phyloP scores from a whole-genome alignment of 1,140 invertebrate genomes.

The Trachelipus rathkii region DNA sequence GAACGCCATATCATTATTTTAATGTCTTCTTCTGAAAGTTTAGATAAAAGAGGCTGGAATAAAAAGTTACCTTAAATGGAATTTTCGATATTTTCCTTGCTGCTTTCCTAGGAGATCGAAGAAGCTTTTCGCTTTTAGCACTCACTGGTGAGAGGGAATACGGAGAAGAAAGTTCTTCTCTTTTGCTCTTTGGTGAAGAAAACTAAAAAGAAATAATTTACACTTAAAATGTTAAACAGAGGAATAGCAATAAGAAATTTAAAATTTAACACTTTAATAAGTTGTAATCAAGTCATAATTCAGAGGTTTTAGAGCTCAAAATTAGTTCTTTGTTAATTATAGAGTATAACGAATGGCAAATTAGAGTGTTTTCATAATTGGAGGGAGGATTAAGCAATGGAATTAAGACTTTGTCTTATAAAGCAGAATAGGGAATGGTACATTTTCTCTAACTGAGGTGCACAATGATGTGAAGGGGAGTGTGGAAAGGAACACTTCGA shows the following conservation, averaged over 20 bases:
- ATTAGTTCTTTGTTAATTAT: too few species aligned
- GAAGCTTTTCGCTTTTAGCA: conserved; percentile 86
- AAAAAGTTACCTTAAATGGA: conserved; percentile 75
- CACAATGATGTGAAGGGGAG: too few species aligned
- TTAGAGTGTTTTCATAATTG: too few species aligned
- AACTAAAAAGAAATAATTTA: conserved; percentile 42
- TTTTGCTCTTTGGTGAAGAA: conserved; percentile 50
- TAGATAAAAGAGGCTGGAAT: too few species aligned
- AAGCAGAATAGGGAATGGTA: too few species aligned
- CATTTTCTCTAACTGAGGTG: too few species aligned
- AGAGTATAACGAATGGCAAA: too few species aligned
- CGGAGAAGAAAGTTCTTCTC: conserved; percentile 64
- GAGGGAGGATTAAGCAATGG: too few species aligned
- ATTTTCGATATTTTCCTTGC: conserved; percentile 94
- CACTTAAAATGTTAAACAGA: neutral
- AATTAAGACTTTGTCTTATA: too few species aligned
- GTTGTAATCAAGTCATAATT: neutral
- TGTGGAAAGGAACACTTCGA: too few species aligned
- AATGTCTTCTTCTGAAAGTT: too few species aligned
- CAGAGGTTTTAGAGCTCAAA: neutral
- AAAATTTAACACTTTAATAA: neutral
- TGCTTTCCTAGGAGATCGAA: conserved; percentile 89
- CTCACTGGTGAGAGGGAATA: conserved; percentile 92
- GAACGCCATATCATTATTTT: too few species aligned
- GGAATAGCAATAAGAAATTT: conserved; percentile 20